These are phyloP conservation scores for Paramormyrops kingsleyae DNA, from an alignment of 2,113 vertebrate genomes.

Conservation along the genomic window DNA sequence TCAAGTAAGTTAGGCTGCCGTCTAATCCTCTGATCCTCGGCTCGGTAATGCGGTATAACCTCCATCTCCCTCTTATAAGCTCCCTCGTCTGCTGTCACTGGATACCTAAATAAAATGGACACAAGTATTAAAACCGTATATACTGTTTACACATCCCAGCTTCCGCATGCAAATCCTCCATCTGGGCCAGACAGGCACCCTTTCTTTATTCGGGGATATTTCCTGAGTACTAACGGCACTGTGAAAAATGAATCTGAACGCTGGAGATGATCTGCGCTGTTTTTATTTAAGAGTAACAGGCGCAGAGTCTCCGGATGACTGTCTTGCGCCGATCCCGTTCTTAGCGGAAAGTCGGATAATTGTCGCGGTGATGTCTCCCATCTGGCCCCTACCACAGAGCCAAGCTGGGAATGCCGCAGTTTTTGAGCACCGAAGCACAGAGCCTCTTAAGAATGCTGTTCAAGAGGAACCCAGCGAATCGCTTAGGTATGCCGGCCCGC, in stretches of 20 bases:
- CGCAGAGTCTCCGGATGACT: not conserved
- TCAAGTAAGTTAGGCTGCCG: slow-evolving; percentile 76
- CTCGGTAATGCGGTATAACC: not conserved
- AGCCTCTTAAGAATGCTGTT: slow-evolving; percentile 94
- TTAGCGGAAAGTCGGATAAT: not conserved
- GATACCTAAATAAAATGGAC: not conserved
- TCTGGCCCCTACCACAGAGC: slow-evolving; percentile 61
- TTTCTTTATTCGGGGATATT: not conserved
- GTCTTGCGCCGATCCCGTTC: not conserved
- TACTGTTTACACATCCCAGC: not conserved
- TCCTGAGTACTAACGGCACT: not conserved
- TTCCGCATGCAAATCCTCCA: not conserved
- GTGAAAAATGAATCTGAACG: not conserved
- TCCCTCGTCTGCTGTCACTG: not conserved
- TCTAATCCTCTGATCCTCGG: not conserved
- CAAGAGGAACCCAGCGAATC: slow-evolving; percentile 92
- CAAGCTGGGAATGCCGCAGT: slow-evolving; percentile 97
- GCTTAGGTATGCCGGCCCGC: slow-evolving; percentile 70
- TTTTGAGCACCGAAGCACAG: slow-evolving; percentile 92
- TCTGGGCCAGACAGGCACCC: not conserved
- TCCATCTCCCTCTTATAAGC: not conserved
- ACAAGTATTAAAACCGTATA: not conserved
- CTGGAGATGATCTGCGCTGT: not conserved
- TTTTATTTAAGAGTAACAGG: not conserved
- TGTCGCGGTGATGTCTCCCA: not conserved